A percentile compares a stretch with the other conserved stretches of the same genome.
These are phyloP conservation scores for Chrysaora quinquecirrha DNA, from an alignment of 30 jellyfish, hydroid and myxozoan species.

Conservation along the genomic window DNA sequence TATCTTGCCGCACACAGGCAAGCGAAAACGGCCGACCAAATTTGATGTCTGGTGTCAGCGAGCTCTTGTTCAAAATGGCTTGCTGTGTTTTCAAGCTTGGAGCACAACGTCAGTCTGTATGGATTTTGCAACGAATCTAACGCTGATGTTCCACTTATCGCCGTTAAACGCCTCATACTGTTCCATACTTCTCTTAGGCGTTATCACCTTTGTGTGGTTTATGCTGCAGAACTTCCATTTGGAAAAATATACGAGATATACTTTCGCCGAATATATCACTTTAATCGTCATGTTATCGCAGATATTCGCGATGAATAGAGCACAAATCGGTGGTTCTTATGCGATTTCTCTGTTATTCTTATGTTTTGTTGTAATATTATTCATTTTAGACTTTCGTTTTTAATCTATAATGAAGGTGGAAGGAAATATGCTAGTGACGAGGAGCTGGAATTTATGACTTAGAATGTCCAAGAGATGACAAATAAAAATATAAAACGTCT, in stretches of 20 bases:
- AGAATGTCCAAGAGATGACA: too few species aligned
- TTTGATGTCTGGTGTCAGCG: conserved; percentile 66
- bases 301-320: not conserved
- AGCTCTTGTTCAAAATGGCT: conserved; percentile 55
- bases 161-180: conserved; percentile 22
- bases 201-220: conserved; percentile 40
- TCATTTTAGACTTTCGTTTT: not conserved
- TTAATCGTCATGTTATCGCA: conserved; percentile 17
- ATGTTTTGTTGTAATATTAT: not conserved
- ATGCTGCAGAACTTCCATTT: conserved; percentile 51
- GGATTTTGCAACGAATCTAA: conserved; percentile 12
- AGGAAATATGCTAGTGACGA: not conserved
- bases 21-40: conserved; percentile 16
- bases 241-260: conserved; percentile 62
- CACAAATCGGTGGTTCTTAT: not conserved
- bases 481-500: too few species aligned
- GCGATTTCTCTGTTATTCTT: not conserved
- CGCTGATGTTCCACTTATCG: conserved; percentile 13
- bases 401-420: not conserved
- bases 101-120: conserved; percentile 19
- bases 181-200: conserved; percentile 20
- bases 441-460: not conserved
- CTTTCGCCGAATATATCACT: conserved; percentile 45
- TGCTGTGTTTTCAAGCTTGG: conserved; percentile 59
- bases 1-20: conserved; percentile 60